Evolutionary conservation across 2,888 invertebrate genomes (phyloP), one percentile per base, ranked within the genome.

Genomic region (Yponomeuta evonymella): DNA sequence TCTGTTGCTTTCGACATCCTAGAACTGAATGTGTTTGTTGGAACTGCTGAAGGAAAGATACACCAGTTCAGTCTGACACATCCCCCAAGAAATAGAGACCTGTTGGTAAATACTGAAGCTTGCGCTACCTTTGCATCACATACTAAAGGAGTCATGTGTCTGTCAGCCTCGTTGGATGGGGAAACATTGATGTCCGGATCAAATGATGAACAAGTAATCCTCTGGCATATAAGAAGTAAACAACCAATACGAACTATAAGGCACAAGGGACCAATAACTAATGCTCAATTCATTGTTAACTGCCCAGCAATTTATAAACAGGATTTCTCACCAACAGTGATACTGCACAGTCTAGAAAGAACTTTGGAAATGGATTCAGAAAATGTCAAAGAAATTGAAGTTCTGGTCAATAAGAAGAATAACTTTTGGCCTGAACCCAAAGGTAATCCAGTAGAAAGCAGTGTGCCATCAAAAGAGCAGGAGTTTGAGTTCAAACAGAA

Each of bases 161-260:
- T 98, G 64, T 94, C 95, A 0, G 90, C 96, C 0, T 96, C 97
- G 11, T 81, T 94, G 62, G 95, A 96, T 82, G 96, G 96, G 6
- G 93, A 93, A 65, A 93, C 94, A 15, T 83, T 98, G 36, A 90
- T 96, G 71, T 97, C 98, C 0, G 97, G 96, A 0, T 95, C 96
- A 0, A 93, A 94, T 73, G 97, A 97, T 87, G 94, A 94, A 69
- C 93, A 93, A 72, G 95, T 97, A 0, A 94, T 95, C 75, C 81
- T 97, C 33, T 98, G 98, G 98, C 95, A 98, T 76, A 94, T 97
- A 71, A 87, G 89, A 8, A 97, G 96, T 81, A 93, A 94, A 72
- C 96, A 97, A 82, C 94, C 96, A 69, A 83, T 96, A 4, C 93
- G 95, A 75, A 94, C 93, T 69, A 90, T 97, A 75, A 86, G 93